Percentiles rank a stretch among this genome's conserved stretches.
These are phyloP conservation scores for Leiothrix lutea DNA, from an alignment of 2,113 vertebrate species.

Conservation along the genomic window DNA sequence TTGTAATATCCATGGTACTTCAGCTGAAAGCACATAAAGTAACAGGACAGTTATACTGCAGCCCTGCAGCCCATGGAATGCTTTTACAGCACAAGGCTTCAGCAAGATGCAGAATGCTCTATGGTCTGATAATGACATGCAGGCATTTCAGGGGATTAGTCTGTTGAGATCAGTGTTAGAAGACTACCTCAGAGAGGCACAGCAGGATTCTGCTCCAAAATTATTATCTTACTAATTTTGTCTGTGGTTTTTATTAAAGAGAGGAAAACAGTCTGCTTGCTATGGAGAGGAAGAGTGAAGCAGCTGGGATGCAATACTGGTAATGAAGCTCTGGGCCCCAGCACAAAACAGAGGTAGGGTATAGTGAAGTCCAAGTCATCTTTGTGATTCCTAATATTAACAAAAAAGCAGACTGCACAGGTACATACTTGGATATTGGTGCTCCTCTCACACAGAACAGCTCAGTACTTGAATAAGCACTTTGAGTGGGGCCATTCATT, in stretches of 20 bases:
- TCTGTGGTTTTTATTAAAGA: background rate
- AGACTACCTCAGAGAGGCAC: background rate
- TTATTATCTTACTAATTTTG: background rate
- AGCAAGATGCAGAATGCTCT: background rate
- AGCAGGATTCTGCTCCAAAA: background rate
- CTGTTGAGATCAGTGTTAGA: background rate
- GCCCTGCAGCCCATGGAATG: background rate
- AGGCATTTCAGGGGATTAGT: background rate
- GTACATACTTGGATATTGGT: background rate
- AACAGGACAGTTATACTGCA: background rate
- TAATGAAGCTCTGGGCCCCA: background rate
- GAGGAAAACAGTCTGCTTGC: background rate
- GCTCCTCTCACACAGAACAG: background rate
- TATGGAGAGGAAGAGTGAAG: background rate
- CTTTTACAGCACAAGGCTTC: background rate
- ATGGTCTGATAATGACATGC: background rate
- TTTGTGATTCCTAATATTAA: background rate
- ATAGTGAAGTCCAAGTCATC: background rate
- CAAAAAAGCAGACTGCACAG: background rate
- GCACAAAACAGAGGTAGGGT: background rate
- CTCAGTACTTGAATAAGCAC: background rate
- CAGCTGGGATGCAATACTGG: background rate
- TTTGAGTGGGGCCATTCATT: background rate
- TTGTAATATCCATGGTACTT: background rate
- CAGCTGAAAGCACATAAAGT: background rate